These are phyloP conservation scores for Oreochromis grahami DNA, from an alignment of 2,797 vertebrate genomes.

Conservation along the genomic window DNA sequence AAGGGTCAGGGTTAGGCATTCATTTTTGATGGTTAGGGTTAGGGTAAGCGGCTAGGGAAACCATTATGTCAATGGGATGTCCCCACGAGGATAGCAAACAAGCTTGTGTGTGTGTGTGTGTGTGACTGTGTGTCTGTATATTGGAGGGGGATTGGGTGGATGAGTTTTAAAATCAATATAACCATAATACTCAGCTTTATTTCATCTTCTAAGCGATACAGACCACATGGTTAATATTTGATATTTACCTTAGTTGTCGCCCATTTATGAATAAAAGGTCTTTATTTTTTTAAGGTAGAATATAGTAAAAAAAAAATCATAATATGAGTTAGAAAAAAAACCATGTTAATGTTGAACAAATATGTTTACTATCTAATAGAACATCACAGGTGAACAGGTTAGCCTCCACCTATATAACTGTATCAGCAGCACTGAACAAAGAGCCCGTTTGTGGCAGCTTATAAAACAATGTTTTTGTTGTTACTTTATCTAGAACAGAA, in stretches of 20 bases:
- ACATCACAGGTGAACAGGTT: not conserved
- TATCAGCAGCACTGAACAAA: rapidly evolving
- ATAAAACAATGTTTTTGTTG: not conserved
- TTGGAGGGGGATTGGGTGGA: not conserved
- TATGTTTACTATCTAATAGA: not conserved
- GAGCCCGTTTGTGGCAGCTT: not conserved
- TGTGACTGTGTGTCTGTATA: not conserved
- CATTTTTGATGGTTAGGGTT: too few relatives aligned
- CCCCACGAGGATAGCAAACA: too few relatives aligned
- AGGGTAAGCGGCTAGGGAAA: too few relatives aligned
- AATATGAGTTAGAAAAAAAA: not conserved
- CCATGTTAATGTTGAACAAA: not conserved
- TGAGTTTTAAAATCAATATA: not conserved
- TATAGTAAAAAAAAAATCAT: not conserved
- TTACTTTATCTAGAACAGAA: not conserved
- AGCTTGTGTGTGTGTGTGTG: not conserved
- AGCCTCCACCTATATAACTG: not conserved
- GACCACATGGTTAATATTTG: not conserved
- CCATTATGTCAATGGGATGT: too few relatives aligned
- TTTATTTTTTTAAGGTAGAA: not conserved
- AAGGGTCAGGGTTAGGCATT: too few relatives aligned
- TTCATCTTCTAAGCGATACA: not conserved
- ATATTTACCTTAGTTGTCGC: not conserved
- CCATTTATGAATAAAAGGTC: not conserved
- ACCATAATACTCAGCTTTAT: not conserved